These are phyloP conservation scores for Drosophila ambigua DNA, from an alignment of 1,140 invertebrate genomes.

Conservation along the genomic window DNA sequence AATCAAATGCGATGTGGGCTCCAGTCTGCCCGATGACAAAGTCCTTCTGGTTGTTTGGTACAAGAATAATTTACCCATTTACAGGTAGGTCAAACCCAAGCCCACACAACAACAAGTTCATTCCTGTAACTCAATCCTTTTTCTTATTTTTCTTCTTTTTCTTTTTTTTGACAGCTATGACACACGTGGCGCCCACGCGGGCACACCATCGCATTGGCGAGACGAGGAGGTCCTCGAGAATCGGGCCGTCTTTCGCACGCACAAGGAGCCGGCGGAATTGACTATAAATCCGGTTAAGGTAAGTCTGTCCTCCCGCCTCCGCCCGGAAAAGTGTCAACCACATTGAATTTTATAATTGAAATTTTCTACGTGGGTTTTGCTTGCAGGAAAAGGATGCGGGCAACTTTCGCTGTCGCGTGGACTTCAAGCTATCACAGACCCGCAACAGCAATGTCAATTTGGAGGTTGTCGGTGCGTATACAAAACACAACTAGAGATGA, in stretches of 20 bases:
- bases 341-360: constrained; percentile 71
- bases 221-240: constrained; percentile 85
- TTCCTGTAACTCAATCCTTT: constrained; percentile 20
- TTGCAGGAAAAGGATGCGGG: constrained; percentile 88
- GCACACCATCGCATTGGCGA: constrained; percentile 85
- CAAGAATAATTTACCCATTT: constrained; percentile 86
- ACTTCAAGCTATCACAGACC: constrained; percentile 92
- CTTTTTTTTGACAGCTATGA: constrained; percentile 79
- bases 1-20: constrained; percentile 86
- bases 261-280: constrained; percentile 85
- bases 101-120: neutral
- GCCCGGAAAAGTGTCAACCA: constrained; percentile 47
- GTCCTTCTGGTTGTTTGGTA: constrained; percentile 86
- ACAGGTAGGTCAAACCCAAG: constrained; percentile 83
- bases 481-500: neutral
- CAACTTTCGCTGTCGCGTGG: constrained; percentile 91
- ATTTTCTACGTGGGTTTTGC: constrained; percentile 69
- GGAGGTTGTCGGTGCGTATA: constrained; percentile 91
- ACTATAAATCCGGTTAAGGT: constrained; percentile 83
- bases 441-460: constrained; percentile 91
- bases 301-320: constrained; percentile 20
- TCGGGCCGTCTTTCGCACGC: constrained; percentile 85
- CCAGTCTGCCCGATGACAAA: constrained; percentile 85
- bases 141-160: constrained; percentile 14
- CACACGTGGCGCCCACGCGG: constrained; percentile 83